Base-by-base conservation (phyloP, 2,113 vertebrate species). In the Rafetus swinhoei region DNA sequence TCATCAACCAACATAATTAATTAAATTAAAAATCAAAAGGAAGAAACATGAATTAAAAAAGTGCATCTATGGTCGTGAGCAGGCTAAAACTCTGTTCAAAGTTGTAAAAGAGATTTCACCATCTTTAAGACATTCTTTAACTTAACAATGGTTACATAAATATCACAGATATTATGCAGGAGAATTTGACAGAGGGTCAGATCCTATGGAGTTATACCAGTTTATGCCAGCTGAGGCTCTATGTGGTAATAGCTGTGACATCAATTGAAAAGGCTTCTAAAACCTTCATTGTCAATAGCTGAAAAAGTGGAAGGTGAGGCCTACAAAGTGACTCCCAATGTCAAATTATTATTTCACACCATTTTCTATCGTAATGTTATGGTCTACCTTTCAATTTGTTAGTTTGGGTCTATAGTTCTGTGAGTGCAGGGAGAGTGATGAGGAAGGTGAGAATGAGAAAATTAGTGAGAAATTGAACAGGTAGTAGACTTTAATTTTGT, bases 221-320 rank as follows among this genome's bases (percentile, higher is more conserved):
- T 1, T 2, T 52, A 9, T 79, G 1, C 1, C 14, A 77, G 7
- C 1, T 82, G 52, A 95, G 86, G 21, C 76, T 1, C 1, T 84
- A 0, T 60, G 24, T 32, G 29, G n/a, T 5, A 54, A 2, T 1
- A 52, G 22, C 24, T 25, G 1, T 54, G 32, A 90, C 4, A 0
- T 35, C 53, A 88, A 82, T 72, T 55, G 54, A 62, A 88, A 84
- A 82, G 1, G 12, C 6, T 0, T 39, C 14, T 62, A 32, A 82
- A 89, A 2, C 25, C 39, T 69, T 79, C 3, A 1, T 79, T 5
- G 8, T 60, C 89, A 15, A 32, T 59, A 57, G 14, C 22, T 55
- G 27, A 74, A n/a, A 4, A 86, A 60, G 1, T 54, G 32, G 53
- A 35, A 82, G 88, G 5, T 10, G 13, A 54, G 53, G 8, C 10